Conservation (phyloP, 1,140 invertebrate genomes). For the Bombus impatiens region DNA sequence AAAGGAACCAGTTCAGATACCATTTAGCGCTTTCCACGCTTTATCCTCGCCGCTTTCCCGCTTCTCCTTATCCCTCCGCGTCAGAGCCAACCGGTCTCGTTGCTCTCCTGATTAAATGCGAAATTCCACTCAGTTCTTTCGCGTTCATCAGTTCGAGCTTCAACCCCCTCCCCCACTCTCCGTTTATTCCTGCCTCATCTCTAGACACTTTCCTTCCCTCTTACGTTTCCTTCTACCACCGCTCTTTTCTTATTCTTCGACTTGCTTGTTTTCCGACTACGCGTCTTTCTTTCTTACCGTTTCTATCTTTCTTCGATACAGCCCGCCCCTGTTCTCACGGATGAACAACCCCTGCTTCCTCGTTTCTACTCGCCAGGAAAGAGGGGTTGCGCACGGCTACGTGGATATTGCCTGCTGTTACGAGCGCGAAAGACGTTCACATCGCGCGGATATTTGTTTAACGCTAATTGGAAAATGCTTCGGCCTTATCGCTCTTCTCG, state of each 20-base stretch:
- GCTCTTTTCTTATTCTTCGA: slow-evolving; percentile 52
- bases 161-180: neutral
- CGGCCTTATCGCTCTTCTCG: slow-evolving; percentile 46
- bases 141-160: slow-evolving; percentile 59
- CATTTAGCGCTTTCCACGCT: slow-evolving; percentile 66
- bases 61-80: slow-evolving; percentile 42
- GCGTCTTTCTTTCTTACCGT: neutral
- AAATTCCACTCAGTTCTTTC: slow-evolving; percentile 74
- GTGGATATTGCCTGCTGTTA: slow-evolving; percentile 70
- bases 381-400: slow-evolving; percentile 36
- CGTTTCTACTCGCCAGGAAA: neutral
- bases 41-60: slow-evolving; percentile 51
- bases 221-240: slow-evolving; percentile 19
- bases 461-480: slow-evolving; percentile 76
- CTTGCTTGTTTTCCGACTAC: neutral
- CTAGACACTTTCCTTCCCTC: slow-evolving; percentile 5
- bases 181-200: slow-evolving; percentile 8
- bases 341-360: slow-evolving; percentile 15
- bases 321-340: neutral
- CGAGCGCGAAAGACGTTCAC: slow-evolving; percentile 46
- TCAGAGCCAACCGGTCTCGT: slow-evolving; percentile 54
- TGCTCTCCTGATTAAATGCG: slow-evolving; percentile 75
- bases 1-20: slow-evolving; percentile 68
- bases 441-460: slow-evolving; percentile 71
- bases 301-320: neutral